These are phyloP conservation scores for Catharus minimus DNA, from an alignment of 2,113 vertebrate genomes.

Conservation along the genomic window DNA sequence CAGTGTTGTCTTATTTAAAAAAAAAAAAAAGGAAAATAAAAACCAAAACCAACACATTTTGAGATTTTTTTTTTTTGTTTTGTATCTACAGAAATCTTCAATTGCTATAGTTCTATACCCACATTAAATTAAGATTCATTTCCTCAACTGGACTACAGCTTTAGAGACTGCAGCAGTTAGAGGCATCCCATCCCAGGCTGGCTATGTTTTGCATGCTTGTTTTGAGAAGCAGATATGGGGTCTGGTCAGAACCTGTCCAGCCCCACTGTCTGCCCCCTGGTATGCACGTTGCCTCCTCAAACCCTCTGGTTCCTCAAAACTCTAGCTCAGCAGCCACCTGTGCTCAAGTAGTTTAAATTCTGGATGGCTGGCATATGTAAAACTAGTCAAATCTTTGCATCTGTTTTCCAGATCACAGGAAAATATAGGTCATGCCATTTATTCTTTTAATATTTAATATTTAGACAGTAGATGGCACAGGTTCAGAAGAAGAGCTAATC, in stretches of 20 bases:
- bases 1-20: background rate
- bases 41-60: too few species aligned
- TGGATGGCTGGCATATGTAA: background rate
- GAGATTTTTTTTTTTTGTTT: background rate
- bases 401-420: background rate
- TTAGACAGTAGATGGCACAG: background rate
- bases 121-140: background rate
- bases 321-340: background rate
- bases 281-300: fast-evolving
- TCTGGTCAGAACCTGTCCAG: background rate
- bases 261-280: background rate
- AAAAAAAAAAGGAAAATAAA: background rate
- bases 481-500: background rate
- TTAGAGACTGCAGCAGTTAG: background rate
- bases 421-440: background rate
- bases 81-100: background rate
- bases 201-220: background rate
- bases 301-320: background rate
- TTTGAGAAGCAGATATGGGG: background rate
- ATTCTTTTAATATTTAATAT: background rate
- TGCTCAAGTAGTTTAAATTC: background rate
- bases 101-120: background rate
- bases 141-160: background rate
- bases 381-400: background rate
- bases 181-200: background rate